Conservation (phyloP, 2,797 vertebrate species). For the Alosa sapidissima region DNA sequence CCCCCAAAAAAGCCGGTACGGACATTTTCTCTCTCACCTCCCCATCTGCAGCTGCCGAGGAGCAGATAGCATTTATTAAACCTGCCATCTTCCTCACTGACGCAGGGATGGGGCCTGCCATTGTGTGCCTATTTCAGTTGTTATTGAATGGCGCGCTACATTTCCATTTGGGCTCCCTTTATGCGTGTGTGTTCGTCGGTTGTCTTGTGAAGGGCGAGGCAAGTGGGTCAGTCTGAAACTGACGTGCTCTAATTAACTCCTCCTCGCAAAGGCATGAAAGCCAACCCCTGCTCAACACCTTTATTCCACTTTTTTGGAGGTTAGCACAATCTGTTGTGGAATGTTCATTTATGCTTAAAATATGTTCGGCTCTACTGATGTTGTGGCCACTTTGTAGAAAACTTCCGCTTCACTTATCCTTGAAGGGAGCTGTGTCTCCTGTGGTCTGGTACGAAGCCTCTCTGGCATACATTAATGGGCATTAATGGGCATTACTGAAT, state of each 20-base stretch:
- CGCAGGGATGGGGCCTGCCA: background rate
- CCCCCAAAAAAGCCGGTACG: constrained; percentile 93
- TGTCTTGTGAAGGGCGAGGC: background rate
- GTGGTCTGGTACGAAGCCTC: background rate
- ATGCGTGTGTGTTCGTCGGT: background rate
- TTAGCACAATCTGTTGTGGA: background rate
- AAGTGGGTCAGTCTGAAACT: constrained; percentile 4
- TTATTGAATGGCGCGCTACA: background rate
- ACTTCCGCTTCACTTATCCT: background rate
- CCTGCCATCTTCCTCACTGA: background rate
- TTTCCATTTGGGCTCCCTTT: background rate
- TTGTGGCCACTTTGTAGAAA: background rate
- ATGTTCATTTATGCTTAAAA: background rate
- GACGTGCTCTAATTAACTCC: background rate
- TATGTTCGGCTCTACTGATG: background rate
- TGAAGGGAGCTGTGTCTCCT: background rate
- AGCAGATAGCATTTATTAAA: constrained; percentile 22
- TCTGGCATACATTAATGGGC: background rate
- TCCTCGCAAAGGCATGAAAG: background rate
- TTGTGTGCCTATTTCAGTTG: background rate
- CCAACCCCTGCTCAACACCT: background rate
- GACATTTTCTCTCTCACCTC: background rate
- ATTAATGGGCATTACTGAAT: background rate
- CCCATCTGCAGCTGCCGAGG: constrained; percentile 6
- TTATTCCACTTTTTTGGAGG: background rate